Conservation (phyloP, 2,888 invertebrate genomes). For the Cetonia aurata region DNA sequence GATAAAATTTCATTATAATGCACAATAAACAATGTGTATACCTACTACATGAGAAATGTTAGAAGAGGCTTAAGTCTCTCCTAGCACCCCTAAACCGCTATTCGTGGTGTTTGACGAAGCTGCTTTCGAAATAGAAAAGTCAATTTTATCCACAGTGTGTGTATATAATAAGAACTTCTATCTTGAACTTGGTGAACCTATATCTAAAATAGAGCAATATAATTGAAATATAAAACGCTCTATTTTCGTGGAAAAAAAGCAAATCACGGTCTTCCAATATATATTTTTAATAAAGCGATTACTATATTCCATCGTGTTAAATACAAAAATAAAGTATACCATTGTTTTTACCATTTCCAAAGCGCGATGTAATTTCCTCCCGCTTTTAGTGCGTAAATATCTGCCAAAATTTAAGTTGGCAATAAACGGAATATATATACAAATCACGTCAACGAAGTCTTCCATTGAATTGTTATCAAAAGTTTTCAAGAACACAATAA, state of each 20-base stretch:
- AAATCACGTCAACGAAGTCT: conserved; percentile 46
- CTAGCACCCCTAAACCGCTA: no score
- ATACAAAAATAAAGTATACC: neutral
- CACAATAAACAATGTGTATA: no score
- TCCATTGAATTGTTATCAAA: conserved; percentile 38
- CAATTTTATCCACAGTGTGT: no score
- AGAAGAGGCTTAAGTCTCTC: no score
- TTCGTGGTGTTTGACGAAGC: no score
- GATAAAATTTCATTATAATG: no score
- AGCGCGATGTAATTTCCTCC: neutral
- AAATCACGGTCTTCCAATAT: conserved; percentile 24
- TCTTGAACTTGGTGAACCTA: neutral
- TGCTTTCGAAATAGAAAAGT: no score
- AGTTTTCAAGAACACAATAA: conserved; percentile 36
- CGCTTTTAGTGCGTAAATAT: no score
- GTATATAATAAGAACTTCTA: neutral
- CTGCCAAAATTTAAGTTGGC: no score
- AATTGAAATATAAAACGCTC: neutral
- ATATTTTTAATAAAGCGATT: conserved; percentile 15
- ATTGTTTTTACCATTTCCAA: neutral
- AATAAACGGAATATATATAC: conserved; percentile 8
- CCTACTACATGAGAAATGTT: no score
- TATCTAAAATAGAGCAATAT: neutral
- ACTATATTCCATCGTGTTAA: conserved; percentile 3
- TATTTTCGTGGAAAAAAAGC: conserved; percentile 27